Evolutionary conservation across 2,113 vertebrate genomes (phyloP), one percentile per base, ranked within the genome.

Genomic region (Chrysemys picta): DNA sequence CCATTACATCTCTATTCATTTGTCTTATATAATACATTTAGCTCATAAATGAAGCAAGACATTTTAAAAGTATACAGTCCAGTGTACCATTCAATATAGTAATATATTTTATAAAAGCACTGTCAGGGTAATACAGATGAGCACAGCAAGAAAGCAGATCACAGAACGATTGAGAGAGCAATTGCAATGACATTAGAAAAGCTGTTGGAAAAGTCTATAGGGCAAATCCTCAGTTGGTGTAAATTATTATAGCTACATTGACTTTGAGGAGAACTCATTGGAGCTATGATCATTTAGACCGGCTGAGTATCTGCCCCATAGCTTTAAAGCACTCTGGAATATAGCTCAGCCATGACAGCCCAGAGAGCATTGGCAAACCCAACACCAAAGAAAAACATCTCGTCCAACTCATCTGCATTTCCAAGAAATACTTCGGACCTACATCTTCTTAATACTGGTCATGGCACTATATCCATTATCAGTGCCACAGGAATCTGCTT

Each of bases 261-360:
- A 87, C 29, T 53, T n/a, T 25, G 10, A 29, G 80, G 85, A 76
- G 38, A 45, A 76, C 7, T 45, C 24, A 47, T 24, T 47, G 75
- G 22, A 65, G 13, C 24, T 31, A 0, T 4, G 35, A 21, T 27
- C 49, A 83, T 65, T n/a, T 47, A 57, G 52, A n/a, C 52, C 0
- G 4, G 9, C 19, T 38, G 5, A 57, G 38, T 42, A 42, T 57
- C 29, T 56, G 22, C 16, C 86, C 35, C 2, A 0, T 80, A 3
- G 21, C 10, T 7, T 65, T 57, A 50, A 78, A 50, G 53, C 45
- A 24, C 9, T 1, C 4, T 21, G 27, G 25, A 1, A 29, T 35
- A 12, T 0, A 3, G 65, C 76, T 54, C 47, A 72, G 2, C 45
- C 1, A 0, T 3, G 4, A 3, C 50, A 35, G 13, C 11, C 10